Evolutionary conservation across 2,113 vertebrate species (phyloP), one percentile per base, ranked within the genome.

Genomic region (Stictonetta naevosa): DNA sequence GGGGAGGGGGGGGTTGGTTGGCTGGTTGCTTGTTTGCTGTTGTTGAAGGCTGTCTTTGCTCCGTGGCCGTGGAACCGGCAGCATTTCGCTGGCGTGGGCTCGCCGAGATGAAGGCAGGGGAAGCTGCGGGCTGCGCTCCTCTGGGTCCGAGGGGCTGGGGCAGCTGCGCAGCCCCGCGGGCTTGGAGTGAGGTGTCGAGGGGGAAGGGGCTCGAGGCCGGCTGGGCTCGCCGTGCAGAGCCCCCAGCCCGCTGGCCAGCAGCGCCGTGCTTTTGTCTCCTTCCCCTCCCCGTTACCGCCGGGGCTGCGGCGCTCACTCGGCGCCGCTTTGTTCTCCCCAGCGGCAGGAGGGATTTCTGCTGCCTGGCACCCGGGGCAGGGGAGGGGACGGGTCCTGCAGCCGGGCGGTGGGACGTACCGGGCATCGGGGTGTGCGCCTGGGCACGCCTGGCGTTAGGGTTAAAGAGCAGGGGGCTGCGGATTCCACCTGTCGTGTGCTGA

Each of bases 1-100:
- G 5, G 48, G 48, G 48, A 13, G 19, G 3, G 2, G 2, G 2
- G 10, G 5, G 1, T 4, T 3, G 1, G 19, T 3, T n/a, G 44
- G 33, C 9, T 23, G 46, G n/a, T 21, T 11, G 22, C 29, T 13
- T 19, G 5, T 5, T 31, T 13, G 28, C 48, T 46, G 26, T 29
- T 26, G 42, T n/a, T 10, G 22, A 40, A 55, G 52, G 53, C 38
- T 46, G 34, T 2, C 8, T n/a, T 48, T 3, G 76, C 31, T 56
- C 52, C 4, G 1, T 6, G 68, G 14, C 1, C 36, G 82, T 26
- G 68, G 23, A 21, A 7, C 11, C 22, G 48, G 68, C 71, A 40
- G 46, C 29, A 31, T 28, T 19, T 40, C 22, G n/a, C 46, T 34
- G 56, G 21, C 26, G 1, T 5, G 53, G 78, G 25, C 53, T 11